Conservation (phyloP, 2,113 vertebrate species). For the Glaucidium brasilianum region DNA sequence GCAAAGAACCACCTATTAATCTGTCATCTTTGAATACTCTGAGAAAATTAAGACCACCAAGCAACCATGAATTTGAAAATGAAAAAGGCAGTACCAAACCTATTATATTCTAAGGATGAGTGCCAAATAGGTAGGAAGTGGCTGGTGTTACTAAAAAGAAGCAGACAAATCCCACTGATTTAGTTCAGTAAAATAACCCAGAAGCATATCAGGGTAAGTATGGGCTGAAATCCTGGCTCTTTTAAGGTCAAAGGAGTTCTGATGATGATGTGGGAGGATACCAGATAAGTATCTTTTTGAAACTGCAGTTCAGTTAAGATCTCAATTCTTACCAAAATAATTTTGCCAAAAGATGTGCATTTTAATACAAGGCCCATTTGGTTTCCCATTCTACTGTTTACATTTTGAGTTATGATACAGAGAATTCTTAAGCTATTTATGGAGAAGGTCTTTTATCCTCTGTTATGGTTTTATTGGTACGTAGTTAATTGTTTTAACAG, state of each 20-base stretch:
- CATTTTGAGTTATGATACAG: background rate
- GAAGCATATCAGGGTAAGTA: background rate
- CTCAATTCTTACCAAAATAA: background rate
- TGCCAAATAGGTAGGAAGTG: background rate
- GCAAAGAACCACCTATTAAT: constrained; percentile 61
- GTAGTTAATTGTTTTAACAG: background rate
- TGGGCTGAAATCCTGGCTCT: background rate
- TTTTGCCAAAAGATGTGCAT: background rate
- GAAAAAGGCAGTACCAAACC: constrained; percentile 13
- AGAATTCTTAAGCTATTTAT: background rate
- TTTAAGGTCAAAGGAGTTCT: background rate
- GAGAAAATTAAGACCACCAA: constrained; percentile 41
- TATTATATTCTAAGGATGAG: background rate
- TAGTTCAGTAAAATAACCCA: background rate
- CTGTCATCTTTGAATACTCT: constrained; percentile 38
- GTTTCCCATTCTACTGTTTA: background rate
- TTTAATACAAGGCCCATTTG: background rate
- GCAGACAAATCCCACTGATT: background rate
- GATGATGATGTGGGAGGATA: background rate
- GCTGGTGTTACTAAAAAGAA: background rate
- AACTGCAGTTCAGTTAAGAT: background rate
- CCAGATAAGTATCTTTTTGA: background rate
- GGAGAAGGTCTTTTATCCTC: background rate
- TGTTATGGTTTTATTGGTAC: background rate
- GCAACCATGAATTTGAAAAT: constrained; percentile 14